Evolutionary conservation across 2,888 invertebrate genomes (phyloP).

Genomic region (Sesia bembeciformis): DNA sequence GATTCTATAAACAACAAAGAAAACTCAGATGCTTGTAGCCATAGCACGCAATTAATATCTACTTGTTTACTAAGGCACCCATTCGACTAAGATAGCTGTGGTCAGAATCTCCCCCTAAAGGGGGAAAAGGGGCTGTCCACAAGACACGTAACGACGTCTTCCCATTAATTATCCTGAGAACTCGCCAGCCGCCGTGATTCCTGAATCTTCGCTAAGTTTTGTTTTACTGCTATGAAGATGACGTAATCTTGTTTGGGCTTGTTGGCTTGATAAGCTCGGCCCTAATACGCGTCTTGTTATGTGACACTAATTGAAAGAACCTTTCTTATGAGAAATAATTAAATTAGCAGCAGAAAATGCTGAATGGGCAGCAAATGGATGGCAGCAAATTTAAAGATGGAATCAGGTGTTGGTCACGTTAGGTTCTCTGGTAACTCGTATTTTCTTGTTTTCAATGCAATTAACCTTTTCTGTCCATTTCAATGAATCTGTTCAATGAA

Average conservation of each 20-base stretch:
- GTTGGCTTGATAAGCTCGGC: too few relatives aligned
- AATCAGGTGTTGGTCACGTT: too few relatives aligned
- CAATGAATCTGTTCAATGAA: too few relatives aligned
- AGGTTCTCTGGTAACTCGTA: too few relatives aligned
- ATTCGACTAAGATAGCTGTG: neutral
- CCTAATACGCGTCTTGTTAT: neutral
- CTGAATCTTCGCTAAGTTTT: conserved; percentile 18
- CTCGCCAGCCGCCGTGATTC: conserved; percentile 24
- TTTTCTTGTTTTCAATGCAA: too few relatives aligned
- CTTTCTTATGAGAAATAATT: too few relatives aligned
- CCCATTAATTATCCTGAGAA: conserved; percentile 41
- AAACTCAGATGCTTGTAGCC: conserved; percentile 3
- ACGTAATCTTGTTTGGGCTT: too few relatives aligned
- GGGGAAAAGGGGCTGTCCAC: conserved; percentile 8
- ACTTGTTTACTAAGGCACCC: neutral
- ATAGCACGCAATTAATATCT: neutral
- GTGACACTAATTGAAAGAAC: too few relatives aligned
- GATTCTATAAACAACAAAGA: neutral
- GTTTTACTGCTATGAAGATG: neutral
- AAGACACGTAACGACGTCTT: conserved; percentile 32
- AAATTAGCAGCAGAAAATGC: too few relatives aligned
- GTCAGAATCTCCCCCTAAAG: neutral
- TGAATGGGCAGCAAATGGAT: too few relatives aligned
- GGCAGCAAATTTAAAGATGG: too few relatives aligned
- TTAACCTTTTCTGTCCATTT: too few relatives aligned